Conservation (phyloP, 2,888 invertebrate genomes). For the Malthinus seriepunctatus region DNA sequence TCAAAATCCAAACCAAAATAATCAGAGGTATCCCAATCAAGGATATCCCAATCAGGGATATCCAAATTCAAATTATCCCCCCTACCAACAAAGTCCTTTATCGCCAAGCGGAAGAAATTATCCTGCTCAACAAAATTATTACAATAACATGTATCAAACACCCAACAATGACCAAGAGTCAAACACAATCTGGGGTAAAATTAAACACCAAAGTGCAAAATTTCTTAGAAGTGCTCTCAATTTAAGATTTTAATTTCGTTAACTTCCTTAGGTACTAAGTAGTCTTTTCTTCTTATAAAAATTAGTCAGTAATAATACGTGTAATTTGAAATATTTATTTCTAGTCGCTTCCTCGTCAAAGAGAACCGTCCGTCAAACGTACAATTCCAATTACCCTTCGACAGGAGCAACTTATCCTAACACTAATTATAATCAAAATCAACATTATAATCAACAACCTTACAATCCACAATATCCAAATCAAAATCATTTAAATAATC, state of each 20-base stretch:
- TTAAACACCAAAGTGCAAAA: not conserved
- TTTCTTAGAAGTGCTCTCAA: not conserved
- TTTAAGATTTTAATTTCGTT: not conserved
- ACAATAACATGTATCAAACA: not conserved
- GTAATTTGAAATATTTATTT: not conserved
- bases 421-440: conserved; percentile 2
- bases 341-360: not conserved
- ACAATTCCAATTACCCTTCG: not conserved
- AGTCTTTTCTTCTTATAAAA: not conserved
- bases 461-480: conserved; percentile 8
- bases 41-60: not conserved
- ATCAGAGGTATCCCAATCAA: not conserved
- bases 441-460: conserved; percentile 1
- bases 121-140: conserved; percentile 3
- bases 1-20: not conserved
- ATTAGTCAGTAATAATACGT: not conserved
- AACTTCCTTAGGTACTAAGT: not conserved
- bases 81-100: not conserved
- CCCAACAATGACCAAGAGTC: not conserved
- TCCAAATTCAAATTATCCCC: not conserved
- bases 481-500: not conserved
- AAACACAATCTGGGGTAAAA: not conserved
- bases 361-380: not conserved
- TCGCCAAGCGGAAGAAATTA: not conserved
- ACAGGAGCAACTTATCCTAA: not conserved